Conservation (phyloP, 2,113 vertebrate species). For the Odontesthes bonariensis region DNA sequence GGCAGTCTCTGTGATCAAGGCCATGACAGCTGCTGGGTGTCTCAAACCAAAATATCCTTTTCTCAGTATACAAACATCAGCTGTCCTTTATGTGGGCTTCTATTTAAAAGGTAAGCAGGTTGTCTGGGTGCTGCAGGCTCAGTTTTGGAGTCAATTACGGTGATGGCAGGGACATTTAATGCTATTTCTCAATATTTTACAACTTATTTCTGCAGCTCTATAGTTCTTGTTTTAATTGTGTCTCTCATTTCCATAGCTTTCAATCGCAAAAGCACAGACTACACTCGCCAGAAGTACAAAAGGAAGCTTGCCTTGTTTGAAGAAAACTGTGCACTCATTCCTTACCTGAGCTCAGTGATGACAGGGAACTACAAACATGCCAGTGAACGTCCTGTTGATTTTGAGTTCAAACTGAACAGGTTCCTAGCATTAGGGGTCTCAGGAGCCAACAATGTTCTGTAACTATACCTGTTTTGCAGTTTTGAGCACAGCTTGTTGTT, state of each 20-base stretch:
- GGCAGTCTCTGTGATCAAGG: slow-evolving; percentile 90
- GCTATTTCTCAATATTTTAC: background rate
- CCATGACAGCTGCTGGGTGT: slow-evolving; percentile 90
- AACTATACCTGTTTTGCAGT: slow-evolving; percentile 20
- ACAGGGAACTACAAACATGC: slow-evolving; percentile 80
- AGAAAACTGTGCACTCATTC: slow-evolving; percentile 89
- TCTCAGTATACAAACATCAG: slow-evolving; percentile 87
- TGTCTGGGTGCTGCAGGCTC: background rate
- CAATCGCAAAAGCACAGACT: slow-evolving; percentile 84
- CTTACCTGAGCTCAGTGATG: slow-evolving; percentile 87
- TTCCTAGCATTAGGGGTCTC: slow-evolving; percentile 85
- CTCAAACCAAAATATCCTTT: slow-evolving; percentile 96
- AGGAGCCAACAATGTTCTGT: slow-evolving; percentile 47
- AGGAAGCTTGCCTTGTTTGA: slow-evolving; percentile 86
- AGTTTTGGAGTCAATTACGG: background rate
- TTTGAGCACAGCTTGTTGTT: background rate
- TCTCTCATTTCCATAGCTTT: slow-evolving; percentile 81
- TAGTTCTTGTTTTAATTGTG: background rate
- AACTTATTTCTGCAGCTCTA: background rate
- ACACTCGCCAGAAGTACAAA: slow-evolving; percentile 83
- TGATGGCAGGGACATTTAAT: background rate
- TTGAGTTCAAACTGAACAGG: slow-evolving; percentile 83
- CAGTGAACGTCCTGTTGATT: slow-evolving; percentile 81
- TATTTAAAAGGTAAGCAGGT: slow-evolving; percentile 92
- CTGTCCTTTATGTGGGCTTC: slow-evolving; percentile 88